These are phyloP conservation scores for Alethe castanea DNA, from an alignment of 2,113 vertebrate species.

Conservation along the genomic window DNA sequence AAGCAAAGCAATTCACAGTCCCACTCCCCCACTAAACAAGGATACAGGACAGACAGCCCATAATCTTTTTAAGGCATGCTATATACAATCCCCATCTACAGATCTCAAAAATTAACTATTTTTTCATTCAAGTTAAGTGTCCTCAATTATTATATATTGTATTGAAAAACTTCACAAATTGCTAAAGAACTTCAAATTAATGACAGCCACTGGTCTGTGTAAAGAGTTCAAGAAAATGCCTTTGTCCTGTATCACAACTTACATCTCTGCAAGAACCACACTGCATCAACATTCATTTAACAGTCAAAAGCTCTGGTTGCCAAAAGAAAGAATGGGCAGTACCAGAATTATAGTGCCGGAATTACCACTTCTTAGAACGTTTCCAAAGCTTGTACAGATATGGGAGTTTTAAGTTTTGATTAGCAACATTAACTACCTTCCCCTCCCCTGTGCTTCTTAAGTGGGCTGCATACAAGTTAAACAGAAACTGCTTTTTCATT, in stretches of 20 bases:
- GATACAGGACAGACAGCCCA: not conserved
- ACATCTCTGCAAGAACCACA: not conserved
- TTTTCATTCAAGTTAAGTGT: not conserved
- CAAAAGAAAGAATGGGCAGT: not conserved
- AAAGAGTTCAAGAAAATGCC: not conserved
- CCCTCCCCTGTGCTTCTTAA: not conserved
- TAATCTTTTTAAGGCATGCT: not conserved
- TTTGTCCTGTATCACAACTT: not conserved
- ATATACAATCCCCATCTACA: not conserved
- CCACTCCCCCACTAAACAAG: not conserved
- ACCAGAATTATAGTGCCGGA: not conserved
- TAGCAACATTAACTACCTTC: not conserved
- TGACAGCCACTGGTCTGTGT: not conserved
- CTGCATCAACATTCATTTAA: not conserved
- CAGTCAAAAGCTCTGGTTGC: not conserved
- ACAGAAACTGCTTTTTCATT: not conserved
- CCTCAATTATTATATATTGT: not conserved
- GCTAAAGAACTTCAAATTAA: not conserved
- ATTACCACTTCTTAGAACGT: not conserved
- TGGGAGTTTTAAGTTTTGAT: not conserved
- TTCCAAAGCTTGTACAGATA: not conserved
- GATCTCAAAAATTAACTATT: not conserved
- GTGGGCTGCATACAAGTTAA: not conserved
- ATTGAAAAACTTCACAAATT: not conserved
- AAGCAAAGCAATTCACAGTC: not conserved